Percentiles rank a stretch among this genome's conserved stretches.
Conservation (phyloP, 2,797 vertebrate genomes). For the Chelmon rostratus region DNA sequence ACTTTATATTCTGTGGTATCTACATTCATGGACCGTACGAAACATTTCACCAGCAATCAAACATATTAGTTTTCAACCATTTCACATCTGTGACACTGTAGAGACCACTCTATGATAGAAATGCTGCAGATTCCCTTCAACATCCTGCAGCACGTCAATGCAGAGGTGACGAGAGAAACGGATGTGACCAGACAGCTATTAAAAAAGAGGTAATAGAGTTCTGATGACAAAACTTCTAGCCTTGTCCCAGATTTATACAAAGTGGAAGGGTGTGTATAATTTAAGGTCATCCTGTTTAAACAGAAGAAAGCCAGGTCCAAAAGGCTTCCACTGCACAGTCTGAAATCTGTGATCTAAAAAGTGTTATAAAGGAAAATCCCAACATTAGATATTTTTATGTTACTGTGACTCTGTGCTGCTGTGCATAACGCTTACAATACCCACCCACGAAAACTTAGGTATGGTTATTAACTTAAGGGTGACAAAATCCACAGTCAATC, state of each 20-base stretch:
- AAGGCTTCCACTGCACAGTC: background rate
- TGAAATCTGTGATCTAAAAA: background rate
- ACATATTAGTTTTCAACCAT: constrained; percentile 40
- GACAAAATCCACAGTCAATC: too few species aligned
- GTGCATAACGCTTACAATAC: background rate
- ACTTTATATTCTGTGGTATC: constrained; percentile 11
- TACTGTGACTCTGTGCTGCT: background rate
- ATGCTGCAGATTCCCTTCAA: constrained; percentile 60
- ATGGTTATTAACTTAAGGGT: too few species aligned
- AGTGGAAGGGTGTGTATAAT: constrained; percentile 1
- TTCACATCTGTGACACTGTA: constrained; percentile 48
- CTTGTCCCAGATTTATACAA: constrained; percentile 2
- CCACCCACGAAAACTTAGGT: background rate
- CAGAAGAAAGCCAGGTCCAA: background rate
- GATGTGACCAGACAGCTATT: constrained; percentile 31
- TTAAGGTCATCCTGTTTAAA: constrained; percentile 9
- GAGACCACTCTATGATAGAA: constrained; percentile 18
- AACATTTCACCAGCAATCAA: constrained; percentile 50
- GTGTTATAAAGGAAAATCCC: background rate
- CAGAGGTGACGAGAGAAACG: constrained; percentile 65
- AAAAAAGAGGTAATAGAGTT: constrained; percentile 21
- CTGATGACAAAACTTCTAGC: constrained; percentile 40
- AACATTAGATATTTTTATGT: too few species aligned
- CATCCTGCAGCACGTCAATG: constrained; percentile 44
- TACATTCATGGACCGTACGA: constrained; percentile 18